A percentile compares a stretch with the other conserved stretches of the same genome.
phyloP scores from a whole-genome alignment of 2,797 vertebrate species.

The Pagetopsis macropterus region DNA sequence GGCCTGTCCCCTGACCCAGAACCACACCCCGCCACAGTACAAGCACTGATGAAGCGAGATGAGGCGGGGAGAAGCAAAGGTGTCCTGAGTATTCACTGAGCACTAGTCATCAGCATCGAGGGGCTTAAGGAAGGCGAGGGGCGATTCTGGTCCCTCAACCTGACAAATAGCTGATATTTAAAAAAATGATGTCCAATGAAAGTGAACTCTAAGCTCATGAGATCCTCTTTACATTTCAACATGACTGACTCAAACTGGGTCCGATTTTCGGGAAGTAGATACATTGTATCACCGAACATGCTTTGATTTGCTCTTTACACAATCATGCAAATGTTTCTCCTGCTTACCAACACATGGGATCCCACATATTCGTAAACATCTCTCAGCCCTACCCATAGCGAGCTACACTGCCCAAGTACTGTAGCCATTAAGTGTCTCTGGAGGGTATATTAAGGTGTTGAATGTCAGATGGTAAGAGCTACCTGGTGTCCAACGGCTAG shows the following conservation, averaged over 20 bases:
- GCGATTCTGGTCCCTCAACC: neutral
- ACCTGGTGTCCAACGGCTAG: conserved; percentile 39
- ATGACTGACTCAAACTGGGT: neutral
- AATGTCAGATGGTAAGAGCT: conserved; percentile 48
- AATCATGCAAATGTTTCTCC: conserved; percentile 17
- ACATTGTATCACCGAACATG: neutral
- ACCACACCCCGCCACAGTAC: conserved; percentile 35
- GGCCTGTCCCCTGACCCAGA: conserved; percentile 52
- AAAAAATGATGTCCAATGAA: conserved; percentile 6
- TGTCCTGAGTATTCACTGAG: conserved; percentile 39
- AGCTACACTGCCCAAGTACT: conserved; percentile 23
- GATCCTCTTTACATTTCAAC: neutral
- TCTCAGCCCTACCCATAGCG: conserved; percentile 37
- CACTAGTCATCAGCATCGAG: conserved; percentile 52
- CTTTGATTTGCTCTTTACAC: neutral
- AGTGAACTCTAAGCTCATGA: neutral
- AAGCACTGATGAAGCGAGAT: conserved; percentile 36
- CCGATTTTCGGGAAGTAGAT: neutral
- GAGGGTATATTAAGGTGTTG: conserved; percentile 61
- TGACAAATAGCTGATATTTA: conserved; percentile 27
- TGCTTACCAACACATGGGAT: conserved; percentile 40
- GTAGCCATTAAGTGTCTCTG: conserved; percentile 52
- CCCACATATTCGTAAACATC: conserved; percentile 40
- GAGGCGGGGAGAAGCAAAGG: conserved; percentile 19
- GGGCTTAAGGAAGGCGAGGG: conserved; percentile 19